These are phyloP conservation scores for Psittacula cyanocephala DNA, from an alignment of 2,113 vertebrate species.

Conservation along the genomic window DNA sequence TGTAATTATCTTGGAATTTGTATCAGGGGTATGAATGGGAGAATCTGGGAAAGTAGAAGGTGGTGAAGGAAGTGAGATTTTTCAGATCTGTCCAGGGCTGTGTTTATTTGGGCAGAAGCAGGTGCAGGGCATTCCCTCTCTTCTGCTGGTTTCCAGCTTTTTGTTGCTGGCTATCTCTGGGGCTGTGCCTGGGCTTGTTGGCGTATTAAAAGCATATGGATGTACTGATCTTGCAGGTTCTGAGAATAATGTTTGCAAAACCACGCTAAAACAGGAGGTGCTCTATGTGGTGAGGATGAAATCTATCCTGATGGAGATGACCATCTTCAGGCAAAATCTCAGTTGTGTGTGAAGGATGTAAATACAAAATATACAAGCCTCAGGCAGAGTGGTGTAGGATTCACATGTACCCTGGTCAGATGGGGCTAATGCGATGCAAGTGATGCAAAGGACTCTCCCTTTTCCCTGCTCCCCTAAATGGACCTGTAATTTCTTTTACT, in stretches of 20 bases:
- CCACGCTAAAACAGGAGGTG: background rate
- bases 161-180: background rate
- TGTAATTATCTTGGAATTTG: background rate
- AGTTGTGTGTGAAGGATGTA: background rate
- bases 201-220: background rate
- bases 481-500: slow-evolving; percentile 4
- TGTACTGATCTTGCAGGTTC: background rate
- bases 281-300: background rate
- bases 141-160: background rate
- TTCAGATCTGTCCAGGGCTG: background rate
- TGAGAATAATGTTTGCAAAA: background rate
- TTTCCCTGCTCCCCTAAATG: background rate
- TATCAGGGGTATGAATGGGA: background rate
- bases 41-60: background rate
- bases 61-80: background rate
- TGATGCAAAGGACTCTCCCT: background rate
- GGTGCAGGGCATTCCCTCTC: background rate
- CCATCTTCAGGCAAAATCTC: background rate
- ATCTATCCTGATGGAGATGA: background rate
- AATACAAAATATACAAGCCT: background rate
- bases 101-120: background rate
- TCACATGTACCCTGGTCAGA: background rate
- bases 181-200: background rate
- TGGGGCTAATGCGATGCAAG: background rate
- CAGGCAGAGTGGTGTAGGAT: background rate